Evolutionary conservation across 2,797 vertebrate genomes (phyloP), one percentile per base, ranked within the genome.

Genomic region (Schizopygopsis pylzovi): DNA sequence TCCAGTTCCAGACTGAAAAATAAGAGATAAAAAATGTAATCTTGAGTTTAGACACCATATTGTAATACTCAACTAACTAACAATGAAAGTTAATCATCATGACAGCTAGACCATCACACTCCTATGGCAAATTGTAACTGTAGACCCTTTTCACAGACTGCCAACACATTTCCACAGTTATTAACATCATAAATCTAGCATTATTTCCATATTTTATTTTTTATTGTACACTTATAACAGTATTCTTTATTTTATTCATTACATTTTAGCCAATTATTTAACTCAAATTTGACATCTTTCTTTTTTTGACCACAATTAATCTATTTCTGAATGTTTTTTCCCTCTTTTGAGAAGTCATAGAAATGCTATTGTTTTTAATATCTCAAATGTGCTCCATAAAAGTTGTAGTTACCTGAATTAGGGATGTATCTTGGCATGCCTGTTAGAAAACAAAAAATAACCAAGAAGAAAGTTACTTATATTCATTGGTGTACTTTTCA

Each of bases 341-440:
- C 25, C 25, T 28, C 61, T 28, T 63, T 28, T 63, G 6, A 5
- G 15, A 28, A 28, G 25, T 22, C 11, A 56, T 39, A 75, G 9
- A 70, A 59, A 59, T 9, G 9, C 16, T 52, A 37, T 11, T 13
- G 18, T 6, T 63, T 61, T 63, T 15, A 33, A 10, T 52, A 52
- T 75, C 16, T 28, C 10, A 47, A 82, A 37, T 68, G 20, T 37
- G n/a, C 79, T 52, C 15, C 3, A 47, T 54, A 61, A 37, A 63
- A 18, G 1, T 15, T 52, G n/a, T 43, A 63, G 39, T 12, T 83
- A 96, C 95, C 95, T 89, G 95, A 94, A 82, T 94, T 94, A 8
- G 95, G 95, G 87, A 96, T 95, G 91, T 95, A 96, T 92, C 91
- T 89, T 9, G 92, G 77, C 56, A 88, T 88, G 41, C 94, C 95